These are phyloP conservation scores for Chironomus riparius DNA, from an alignment of 2,888 invertebrate species.

Conservation along the genomic window DNA sequence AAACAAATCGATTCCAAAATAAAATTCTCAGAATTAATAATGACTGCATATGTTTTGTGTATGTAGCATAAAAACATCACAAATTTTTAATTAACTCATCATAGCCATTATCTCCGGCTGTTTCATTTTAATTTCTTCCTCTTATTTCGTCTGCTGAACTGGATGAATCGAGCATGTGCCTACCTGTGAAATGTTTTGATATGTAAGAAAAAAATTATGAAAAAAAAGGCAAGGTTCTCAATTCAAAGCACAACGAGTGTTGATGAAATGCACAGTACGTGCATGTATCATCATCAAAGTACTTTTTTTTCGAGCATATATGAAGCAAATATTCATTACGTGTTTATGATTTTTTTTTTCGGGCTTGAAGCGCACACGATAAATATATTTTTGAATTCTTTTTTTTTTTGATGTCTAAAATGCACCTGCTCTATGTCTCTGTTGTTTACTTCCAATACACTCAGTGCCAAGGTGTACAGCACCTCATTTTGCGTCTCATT, in stretches of 20 bases:
- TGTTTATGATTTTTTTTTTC: neutral
- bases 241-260: neutral
- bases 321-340: neutral
- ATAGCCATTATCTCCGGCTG: neutral
- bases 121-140: no score
- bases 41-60: no score
- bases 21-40: no score
- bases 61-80: neutral
- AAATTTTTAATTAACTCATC: constrained; percentile 1
- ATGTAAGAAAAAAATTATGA: no score
- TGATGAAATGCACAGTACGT: neutral
- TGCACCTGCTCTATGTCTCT: neutral
- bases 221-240: neutral
- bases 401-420: neutral
- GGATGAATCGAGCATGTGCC: neutral
- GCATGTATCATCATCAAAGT: neutral
- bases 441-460: neutral
- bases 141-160: neutral
- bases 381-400: neutral
- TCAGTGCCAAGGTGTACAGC: neutral
- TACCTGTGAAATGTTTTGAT: no score
- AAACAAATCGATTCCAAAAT: no score
- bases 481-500: neutral
- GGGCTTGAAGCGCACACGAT: neutral
- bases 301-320: neutral